phyloP scores from a whole-genome alignment of 1,140 invertebrate species.

The Drosophila dunni region DNA sequence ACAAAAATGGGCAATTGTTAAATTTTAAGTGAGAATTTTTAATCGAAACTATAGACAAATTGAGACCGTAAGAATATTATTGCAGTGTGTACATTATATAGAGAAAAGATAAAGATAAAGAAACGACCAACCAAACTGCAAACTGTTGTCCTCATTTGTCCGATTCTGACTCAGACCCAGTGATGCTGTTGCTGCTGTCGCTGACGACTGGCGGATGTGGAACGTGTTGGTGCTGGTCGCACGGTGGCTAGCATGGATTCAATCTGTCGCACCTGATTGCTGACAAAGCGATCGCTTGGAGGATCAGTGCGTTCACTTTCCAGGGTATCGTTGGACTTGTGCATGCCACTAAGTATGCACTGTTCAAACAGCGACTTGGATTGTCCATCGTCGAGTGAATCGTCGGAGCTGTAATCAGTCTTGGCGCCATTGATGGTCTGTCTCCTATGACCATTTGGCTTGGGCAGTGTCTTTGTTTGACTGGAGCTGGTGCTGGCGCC shows the following conservation, averaged over 20 bases:
- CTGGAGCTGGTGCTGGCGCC: constrained; percentile 68
- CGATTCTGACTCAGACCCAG: constrained; percentile 9
- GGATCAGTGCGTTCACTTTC: constrained; percentile 56
- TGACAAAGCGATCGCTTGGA: constrained; percentile 63
- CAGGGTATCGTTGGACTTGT: constrained; percentile 68
- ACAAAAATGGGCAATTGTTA: constrained; percentile 55
- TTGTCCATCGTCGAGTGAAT: constrained; percentile 87
- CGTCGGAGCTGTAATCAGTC: constrained; percentile 88
- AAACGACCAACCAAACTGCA: constrained; percentile 16
- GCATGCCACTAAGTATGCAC: constrained; percentile 87
- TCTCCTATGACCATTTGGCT: constrained; percentile 47
- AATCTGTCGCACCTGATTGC: constrained; percentile 73
- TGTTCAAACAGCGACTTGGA: constrained; percentile 91
- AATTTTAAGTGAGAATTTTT: constrained; percentile 76
- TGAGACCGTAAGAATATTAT: constrained; percentile 77
- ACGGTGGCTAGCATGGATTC: constrained; percentile 68
- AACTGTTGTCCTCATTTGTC: constrained; percentile 16
- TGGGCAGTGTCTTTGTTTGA: constrained; percentile 62
- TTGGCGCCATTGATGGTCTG: constrained; percentile 48
- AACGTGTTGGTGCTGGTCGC: constrained; percentile 36
- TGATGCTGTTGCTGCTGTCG: constrained; percentile 28
- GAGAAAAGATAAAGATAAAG: constrained; percentile 27
- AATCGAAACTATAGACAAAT: constrained; percentile 79
- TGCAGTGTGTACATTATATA: constrained; percentile 58
- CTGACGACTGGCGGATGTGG: constrained; percentile 32